A percentile compares a stretch with the other conserved stretches of the same genome.
Evolutionary conservation across 1,140 invertebrate species (phyloP).

Genomic region (Trichoplusia ni): DNA sequence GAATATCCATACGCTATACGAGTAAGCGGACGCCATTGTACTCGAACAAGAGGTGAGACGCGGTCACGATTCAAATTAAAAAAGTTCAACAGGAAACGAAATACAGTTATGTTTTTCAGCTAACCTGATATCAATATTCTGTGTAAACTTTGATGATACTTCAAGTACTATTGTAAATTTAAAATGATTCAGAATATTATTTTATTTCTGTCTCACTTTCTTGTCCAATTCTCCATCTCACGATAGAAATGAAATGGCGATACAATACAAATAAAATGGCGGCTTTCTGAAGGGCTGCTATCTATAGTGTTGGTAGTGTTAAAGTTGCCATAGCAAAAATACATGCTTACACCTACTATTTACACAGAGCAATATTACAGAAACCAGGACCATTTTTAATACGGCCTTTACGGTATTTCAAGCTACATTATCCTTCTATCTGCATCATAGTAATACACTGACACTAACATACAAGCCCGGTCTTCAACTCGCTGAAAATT

Average conservation of each 20-base stretch:
- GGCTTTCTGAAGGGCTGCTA: slow-evolving; percentile 16
- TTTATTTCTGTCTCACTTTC: slow-evolving; percentile 81
- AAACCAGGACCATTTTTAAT: too few relatives aligned
- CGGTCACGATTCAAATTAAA: slow-evolving; percentile 33
- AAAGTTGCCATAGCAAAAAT: too few relatives aligned
- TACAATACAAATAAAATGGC: slow-evolving; percentile 75
- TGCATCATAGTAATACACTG: too few relatives aligned
- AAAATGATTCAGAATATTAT: slow-evolving; percentile 45
- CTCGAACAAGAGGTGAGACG: slow-evolving; percentile 43
- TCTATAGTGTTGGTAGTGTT: not conserved
- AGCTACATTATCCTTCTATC: too few relatives aligned
- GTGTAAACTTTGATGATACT: not conserved
- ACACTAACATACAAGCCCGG: too few relatives aligned
- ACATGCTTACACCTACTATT: too few relatives aligned
- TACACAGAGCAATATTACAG: too few relatives aligned
- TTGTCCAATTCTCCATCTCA: slow-evolving; percentile 79
- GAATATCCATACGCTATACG: slow-evolving; percentile 77
- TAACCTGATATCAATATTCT: slow-evolving; percentile 7
- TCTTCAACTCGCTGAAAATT: too few relatives aligned
- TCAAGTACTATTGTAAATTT: not conserved
- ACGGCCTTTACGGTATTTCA: too few relatives aligned
- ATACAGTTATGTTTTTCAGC: not conserved
- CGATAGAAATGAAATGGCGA: slow-evolving; percentile 81
- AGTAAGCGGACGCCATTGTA: slow-evolving; percentile 79
- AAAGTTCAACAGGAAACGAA: not conserved